Evolutionary conservation across 2,113 vertebrate species (phyloP).

Genomic region (Larimichthys polyactis): DNA sequence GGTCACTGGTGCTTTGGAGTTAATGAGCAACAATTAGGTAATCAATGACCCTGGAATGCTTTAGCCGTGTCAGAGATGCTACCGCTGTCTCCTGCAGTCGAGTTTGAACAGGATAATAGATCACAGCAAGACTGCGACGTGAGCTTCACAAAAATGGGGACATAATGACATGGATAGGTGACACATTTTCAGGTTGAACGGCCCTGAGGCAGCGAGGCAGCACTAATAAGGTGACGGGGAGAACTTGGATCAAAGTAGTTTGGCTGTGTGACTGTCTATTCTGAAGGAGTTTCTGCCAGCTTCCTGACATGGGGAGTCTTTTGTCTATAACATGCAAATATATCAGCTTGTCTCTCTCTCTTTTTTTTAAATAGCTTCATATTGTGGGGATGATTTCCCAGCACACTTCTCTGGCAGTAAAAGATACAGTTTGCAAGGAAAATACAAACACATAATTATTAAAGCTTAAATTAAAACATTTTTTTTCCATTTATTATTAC

Average conservation of each 20-base stretch:
- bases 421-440: neutral
- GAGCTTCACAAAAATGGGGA: conserved; percentile 45
- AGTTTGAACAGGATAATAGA: conserved; percentile 54
- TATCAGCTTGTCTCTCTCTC: neutral
- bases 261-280: neutral
- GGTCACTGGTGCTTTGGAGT: conserved; percentile 51
- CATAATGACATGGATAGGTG: conserved; percentile 66
- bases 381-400: neutral
- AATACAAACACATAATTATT: neutral
- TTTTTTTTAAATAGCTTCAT: neutral
- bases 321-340: neutral
- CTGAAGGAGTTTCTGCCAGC: conserved; percentile 18
- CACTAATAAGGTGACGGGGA: conserved; percentile 67
- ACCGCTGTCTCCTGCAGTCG: conserved; percentile 13
- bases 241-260: conserved; percentile 32
- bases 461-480: neutral
- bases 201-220: conserved; percentile 52
- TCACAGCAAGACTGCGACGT: conserved; percentile 10
- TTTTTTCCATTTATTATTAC: neutral
- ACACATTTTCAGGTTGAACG: conserved; percentile 64
- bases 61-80: conserved; percentile 29
- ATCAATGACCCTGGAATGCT: conserved; percentile 61
- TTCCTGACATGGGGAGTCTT: neutral
- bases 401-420: neutral
- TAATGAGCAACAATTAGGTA: conserved; percentile 74